These are phyloP conservation scores for Gymnoscopelus microlampas DNA, from an alignment of 2,797 vertebrate species.

Conservation along the genomic window DNA sequence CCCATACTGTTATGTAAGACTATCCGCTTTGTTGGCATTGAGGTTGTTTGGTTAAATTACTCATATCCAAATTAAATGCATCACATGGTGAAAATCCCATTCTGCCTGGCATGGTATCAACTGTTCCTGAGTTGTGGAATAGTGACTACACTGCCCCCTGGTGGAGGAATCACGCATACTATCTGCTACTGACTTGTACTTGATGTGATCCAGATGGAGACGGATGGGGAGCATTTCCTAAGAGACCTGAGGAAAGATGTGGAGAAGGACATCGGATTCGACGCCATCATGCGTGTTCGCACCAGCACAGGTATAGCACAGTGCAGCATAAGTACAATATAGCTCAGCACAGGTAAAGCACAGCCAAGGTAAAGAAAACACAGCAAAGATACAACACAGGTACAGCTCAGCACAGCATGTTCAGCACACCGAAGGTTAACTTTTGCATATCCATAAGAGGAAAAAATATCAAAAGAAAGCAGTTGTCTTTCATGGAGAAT, in stretches of 20 bases:
- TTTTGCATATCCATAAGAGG: too few species aligned
- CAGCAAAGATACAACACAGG: too few species aligned
- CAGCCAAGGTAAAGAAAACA: too few species aligned
- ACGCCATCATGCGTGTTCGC: conserved; percentile 94
- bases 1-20: conserved; percentile 2
- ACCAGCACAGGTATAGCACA: conserved; percentile 92
- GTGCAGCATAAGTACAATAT: background rate
- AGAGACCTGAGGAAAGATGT: conserved; percentile 89
- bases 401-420: too few species aligned
- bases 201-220: conserved; percentile 78
- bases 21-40: background rate
- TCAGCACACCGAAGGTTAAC: too few species aligned
- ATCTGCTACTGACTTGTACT: background rate
- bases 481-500: too few species aligned
- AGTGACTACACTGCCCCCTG: conserved; percentile 63
- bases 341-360: too few species aligned
- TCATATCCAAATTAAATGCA: background rate
- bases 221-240: conserved; percentile 89
- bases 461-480: too few species aligned
- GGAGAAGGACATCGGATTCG: conserved; percentile 90
- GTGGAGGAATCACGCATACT: conserved; percentile 39
- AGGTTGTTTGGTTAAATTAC: background rate
- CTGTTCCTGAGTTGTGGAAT: background rate
- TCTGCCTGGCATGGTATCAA: background rate
- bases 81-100: background rate